Conservation (phyloP, 2,797 vertebrate species). For the Acropternis orthonyx region DNA sequence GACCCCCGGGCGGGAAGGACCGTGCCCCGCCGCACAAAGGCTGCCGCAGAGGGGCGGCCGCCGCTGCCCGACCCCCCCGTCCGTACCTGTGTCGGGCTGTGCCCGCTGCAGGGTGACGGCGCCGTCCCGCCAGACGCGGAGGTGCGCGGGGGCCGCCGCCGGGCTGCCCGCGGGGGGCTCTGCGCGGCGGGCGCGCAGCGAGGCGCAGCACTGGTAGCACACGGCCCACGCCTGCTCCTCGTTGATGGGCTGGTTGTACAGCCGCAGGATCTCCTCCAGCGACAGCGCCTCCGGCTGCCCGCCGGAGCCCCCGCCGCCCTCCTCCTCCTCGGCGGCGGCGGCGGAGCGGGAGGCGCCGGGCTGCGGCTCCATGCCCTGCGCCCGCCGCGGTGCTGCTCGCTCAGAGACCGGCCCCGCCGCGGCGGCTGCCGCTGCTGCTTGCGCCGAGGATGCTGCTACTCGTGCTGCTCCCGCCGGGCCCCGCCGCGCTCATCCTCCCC, state of each 20-base stretch:
- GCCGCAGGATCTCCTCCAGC: constrained; percentile 86
- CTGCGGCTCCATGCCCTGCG: constrained; percentile 30
- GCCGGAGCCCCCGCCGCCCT: neutral
- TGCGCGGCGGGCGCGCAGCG: constrained; percentile 69
- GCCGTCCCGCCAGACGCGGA: constrained; percentile 86
- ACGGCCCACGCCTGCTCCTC: constrained; percentile 99
- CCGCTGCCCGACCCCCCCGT: too few relatives aligned
- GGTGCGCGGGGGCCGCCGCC: constrained; percentile 73
- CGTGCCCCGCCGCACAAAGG: neutral
- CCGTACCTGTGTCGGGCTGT: too few relatives aligned
- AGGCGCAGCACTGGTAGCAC: constrained; percentile 90
- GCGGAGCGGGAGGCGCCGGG: constrained; percentile 12
- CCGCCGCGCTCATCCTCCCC: constrained; percentile 39
- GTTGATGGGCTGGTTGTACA: constrained; percentile 94
- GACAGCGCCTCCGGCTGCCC: constrained; percentile 79
- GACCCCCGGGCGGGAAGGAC: too few relatives aligned
- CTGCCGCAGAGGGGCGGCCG: neutral
- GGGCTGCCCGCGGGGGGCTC: neutral
- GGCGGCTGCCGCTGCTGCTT: neutral
- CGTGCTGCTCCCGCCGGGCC: neutral
- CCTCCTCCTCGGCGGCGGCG: constrained; percentile 36
- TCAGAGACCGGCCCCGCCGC: neutral
- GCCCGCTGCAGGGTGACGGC: constrained; percentile 78
- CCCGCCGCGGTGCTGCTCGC: neutral
- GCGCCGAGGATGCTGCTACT: neutral